Evolutionary conservation across 1,140 invertebrate species (phyloP), one percentile per base, ranked within the genome.

Genomic region (Polypedilum vanderplanki): DNA sequence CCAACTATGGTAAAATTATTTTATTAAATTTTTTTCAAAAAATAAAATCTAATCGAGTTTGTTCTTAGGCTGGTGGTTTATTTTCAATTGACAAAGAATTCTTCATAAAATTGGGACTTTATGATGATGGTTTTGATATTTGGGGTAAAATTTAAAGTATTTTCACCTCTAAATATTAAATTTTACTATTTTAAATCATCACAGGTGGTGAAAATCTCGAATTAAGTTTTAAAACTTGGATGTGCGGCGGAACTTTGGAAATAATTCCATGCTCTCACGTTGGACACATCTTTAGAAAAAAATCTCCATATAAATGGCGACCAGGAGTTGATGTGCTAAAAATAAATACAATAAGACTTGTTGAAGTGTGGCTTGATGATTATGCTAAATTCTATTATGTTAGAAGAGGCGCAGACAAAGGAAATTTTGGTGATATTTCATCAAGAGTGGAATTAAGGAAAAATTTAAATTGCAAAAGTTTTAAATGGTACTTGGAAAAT

Each of bases 401-500:
- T 0, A 70, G 65, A 70, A 22, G 17, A 20, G 65, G 73, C 73
- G 18, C 3, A 73, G 24, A 76, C 15, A 24, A 22, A n/a, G 18
- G 65, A 18, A 10, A 24, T n/a, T 75, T 7, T 24, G 89, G 93
- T 76, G 87, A 90, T 78, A 87, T 97, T 7, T 86, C 86, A 33
- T 86, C 91, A 20, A 86, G 96, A 77, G 79, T 93, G 7, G 85
- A 88, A 41, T 82, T 99, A 7, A 85, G 94, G 40, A 84, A 95
- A 77, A 87, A 86, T 77, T 84, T 99, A 1, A 83, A 93, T 5
- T 99, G 98, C 81, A 91, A 94, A 80, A 86, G 85, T 74, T 99
- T 99, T 80, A 87, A 91, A 73, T 99, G 98, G 98, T 99, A 98
- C 83, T 85, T 99, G 75, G 88, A 95, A 20, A 96, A 96, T 80